Conservation (phyloP, 2,888 invertebrate genomes). For the Lasioglossum leucozonium region DNA sequence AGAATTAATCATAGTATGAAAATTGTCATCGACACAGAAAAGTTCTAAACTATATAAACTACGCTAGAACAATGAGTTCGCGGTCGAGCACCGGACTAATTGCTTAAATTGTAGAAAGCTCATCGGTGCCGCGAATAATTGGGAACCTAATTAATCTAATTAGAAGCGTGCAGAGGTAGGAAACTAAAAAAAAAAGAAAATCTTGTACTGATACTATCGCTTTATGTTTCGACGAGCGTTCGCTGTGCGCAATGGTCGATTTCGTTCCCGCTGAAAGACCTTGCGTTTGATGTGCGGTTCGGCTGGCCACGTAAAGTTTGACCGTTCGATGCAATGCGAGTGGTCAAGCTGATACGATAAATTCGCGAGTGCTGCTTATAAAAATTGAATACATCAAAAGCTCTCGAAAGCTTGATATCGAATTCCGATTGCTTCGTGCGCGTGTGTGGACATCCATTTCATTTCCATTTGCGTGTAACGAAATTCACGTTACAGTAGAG, state of each 20-base stretch:
- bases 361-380: neutral
- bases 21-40: neutral
- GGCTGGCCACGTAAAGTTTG: neutral
- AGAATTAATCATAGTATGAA: neutral
- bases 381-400: neutral
- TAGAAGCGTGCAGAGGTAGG: neutral
- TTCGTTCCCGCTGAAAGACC: constrained; percentile 16
- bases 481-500: neutral
- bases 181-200: neutral
- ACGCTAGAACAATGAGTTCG: neutral
- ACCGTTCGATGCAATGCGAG: neutral
- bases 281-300: constrained; percentile 15
- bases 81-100: neutral
- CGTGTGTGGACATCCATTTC: neutral
- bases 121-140: neutral
- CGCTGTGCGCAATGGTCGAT: neutral
- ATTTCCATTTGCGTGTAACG: neutral
- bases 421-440: neutral
- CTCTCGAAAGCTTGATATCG: neutral
- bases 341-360: neutral
- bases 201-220: neutral
- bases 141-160: constrained; percentile 18
- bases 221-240: constrained; percentile 12
- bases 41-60: neutral
- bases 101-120: neutral